phyloP scores from a whole-genome alignment of 1,140 invertebrate genomes.

The Eurosta solidaginis region DNA sequence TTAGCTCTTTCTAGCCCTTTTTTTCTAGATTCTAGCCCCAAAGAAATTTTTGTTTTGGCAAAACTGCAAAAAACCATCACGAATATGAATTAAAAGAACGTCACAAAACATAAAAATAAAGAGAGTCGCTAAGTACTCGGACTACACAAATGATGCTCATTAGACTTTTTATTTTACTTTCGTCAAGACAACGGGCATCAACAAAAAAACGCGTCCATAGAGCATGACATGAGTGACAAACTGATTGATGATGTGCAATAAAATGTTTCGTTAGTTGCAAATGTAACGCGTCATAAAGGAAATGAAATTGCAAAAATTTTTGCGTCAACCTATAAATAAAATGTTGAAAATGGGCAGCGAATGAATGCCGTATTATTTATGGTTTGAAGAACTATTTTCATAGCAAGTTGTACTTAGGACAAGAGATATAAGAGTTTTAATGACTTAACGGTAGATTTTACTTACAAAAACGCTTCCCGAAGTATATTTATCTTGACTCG shows the following conservation, averaged over 20 bases:
- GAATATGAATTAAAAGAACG: no score
- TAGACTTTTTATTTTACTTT: background rate
- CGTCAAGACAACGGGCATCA: background rate
- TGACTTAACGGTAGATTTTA: no score
- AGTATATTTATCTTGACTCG: no score
- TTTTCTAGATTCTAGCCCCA: no score
- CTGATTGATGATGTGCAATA: slow-evolving; percentile 32
- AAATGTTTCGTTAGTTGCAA: slow-evolving; percentile 32
- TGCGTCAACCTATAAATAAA: background rate
- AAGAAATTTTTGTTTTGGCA: no score
- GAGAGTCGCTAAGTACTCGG: background rate
- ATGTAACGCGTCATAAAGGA: slow-evolving; percentile 30
- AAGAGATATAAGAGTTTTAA: no score
- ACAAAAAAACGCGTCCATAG: background rate
- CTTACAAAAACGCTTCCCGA: no score
- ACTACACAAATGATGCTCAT: background rate
- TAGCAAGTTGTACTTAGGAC: no score
- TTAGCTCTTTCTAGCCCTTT: no score
- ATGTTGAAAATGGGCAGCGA: background rate
- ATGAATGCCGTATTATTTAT: no score
- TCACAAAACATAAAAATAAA: background rate
- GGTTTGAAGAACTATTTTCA: no score
- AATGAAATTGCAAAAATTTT: background rate
- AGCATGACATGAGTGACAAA: slow-evolving; percentile 24
- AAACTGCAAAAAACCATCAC: no score